These are phyloP conservation scores for Cygnus buccinator DNA, from an alignment of 2,113 vertebrate species.

Conservation along the genomic window DNA sequence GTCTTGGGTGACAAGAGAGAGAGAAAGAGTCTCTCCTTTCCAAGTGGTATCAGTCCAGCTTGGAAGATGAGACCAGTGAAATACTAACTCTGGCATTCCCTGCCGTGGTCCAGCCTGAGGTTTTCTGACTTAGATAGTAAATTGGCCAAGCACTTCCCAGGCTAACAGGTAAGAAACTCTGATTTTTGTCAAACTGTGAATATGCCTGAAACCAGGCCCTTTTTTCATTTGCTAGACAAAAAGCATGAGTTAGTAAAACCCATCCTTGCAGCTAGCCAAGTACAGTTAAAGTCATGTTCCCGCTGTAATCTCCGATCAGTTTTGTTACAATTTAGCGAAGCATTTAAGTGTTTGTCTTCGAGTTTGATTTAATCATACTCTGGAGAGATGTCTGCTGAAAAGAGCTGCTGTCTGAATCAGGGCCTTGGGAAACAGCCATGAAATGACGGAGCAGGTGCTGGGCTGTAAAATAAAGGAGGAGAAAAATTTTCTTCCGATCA, in stretches of 20 bases:
- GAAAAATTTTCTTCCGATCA: background rate
- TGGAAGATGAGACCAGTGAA: background rate
- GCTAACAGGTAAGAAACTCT: background rate
- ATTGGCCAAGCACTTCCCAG: background rate
- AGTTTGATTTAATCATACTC: slow-evolving; percentile 28
- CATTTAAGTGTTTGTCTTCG: background rate
- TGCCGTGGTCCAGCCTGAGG: background rate
- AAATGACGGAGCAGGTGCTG: background rate
- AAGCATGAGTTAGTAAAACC: background rate
- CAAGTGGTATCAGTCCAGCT: accelerated
- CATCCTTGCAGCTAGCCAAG: background rate
- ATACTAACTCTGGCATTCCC: background rate
- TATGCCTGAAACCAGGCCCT: background rate
- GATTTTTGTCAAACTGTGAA: background rate
- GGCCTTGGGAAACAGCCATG: background rate
- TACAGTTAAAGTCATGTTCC: background rate
- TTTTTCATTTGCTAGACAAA: background rate
- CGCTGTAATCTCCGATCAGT: background rate
- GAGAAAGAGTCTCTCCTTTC: background rate
- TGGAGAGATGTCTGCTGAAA: background rate
- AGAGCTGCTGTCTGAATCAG: background rate
- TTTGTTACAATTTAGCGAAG: slow-evolving; percentile 10
- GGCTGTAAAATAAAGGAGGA: background rate
- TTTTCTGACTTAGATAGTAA: background rate
- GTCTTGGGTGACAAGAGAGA: background rate